These are phyloP conservation scores for Pithys albifrons DNA, from an alignment of 2,113 vertebrate genomes.

Conservation along the genomic window DNA sequence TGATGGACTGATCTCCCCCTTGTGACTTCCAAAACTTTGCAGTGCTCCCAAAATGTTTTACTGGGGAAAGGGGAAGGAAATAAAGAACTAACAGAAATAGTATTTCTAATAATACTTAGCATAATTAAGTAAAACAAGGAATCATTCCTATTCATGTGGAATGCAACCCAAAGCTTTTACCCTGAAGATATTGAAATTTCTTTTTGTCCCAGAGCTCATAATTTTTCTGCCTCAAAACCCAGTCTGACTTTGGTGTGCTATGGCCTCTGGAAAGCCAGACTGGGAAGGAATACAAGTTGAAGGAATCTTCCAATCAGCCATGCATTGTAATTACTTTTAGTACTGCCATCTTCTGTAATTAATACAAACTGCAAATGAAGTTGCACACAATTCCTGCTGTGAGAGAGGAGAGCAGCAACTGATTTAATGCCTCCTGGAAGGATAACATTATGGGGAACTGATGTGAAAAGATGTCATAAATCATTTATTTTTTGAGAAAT, in stretches of 20 bases:
- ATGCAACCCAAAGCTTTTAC: background rate
- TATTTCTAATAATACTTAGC: background rate
- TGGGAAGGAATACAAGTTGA: background rate
- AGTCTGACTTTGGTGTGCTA: background rate
- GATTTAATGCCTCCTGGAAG: background rate
- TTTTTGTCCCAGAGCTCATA: background rate
- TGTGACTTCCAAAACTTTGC: background rate
- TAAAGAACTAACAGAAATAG: background rate
- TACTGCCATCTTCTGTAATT: constrained; percentile 67
- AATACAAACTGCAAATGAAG: constrained; percentile 23
- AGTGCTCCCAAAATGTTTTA: background rate
- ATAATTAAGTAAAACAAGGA: background rate
- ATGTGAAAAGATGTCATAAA: constrained; percentile 10
- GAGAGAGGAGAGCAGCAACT: background rate
- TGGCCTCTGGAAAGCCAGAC: background rate
- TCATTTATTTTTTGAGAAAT: background rate
- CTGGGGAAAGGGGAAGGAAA: background rate
- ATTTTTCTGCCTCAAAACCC: background rate
- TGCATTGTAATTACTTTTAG: constrained; percentile 35
- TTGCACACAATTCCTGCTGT: background rate
- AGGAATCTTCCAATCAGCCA: background rate
- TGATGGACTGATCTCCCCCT: fast-evolving
- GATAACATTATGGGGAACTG: background rate
- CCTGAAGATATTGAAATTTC: background rate
- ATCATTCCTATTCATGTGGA: background rate